Evolutionary conservation across 2,113 vertebrate genomes (phyloP), one percentile per base, ranked within the genome.

Genomic region (Sus scrofa): DNA sequence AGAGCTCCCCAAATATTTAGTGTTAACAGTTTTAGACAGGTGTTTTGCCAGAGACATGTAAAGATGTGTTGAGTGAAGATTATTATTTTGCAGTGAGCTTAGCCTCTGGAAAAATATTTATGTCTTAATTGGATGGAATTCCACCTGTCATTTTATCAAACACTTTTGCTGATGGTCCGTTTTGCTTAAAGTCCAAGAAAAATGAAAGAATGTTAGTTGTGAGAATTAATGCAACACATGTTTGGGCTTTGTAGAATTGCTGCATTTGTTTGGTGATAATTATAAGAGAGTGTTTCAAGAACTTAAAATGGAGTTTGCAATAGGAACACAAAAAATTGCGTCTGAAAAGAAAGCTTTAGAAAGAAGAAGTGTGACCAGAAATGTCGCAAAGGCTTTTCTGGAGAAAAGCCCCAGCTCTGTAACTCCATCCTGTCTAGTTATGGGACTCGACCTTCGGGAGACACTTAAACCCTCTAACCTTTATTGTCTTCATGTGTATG

Each of bases 1-100:
- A 97, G 96, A 98, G 95, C 97, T 98, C 98, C 98, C 98, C 98
- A 98, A 98, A 98, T 98, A 98, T 98, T 99, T 98, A 98, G 98
- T 98, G 98, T 98, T 99, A 99, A 99, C 98, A 98, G 96, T 98
- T 98, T 98, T 98, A 98, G 98, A 98, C 98, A 98, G 99, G 98
- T 99, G 98, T 98, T 99, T 98, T 96, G 98, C 98, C 95, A 97
- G 98, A 98, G 98, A 98, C 98, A 97, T 98, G 98, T 98, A 98
- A 99, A 98, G 98, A 98, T 98, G 98, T 98, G 98, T 98, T 98
- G 98, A 98, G 98, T 94, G 97, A 93, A 98, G 98, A 98, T 98
- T 98, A 98, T 98, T 98, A 98, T 98, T 98, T 98, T 98, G 97
- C 98, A 98, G 98, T 86, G 96, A 97, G 96, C 98, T 98, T 98